Base-by-base conservation (phyloP, 2,888 invertebrate genomes). In the Tenthredo notha region DNA sequence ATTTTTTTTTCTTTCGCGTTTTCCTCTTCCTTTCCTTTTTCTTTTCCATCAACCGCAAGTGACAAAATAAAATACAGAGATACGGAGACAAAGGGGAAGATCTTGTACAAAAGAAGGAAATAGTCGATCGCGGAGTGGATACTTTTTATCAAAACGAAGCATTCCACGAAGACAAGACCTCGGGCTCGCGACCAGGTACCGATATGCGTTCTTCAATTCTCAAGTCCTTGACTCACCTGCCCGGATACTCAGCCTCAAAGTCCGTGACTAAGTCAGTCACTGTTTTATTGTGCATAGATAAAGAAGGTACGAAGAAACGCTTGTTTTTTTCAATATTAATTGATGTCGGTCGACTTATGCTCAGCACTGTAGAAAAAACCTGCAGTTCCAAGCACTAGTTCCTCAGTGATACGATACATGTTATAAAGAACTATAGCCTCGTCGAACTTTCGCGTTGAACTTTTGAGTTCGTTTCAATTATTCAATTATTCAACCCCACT, bases 401-500 rank as follows among this genome's bases (percentile, higher is more conserved):
- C 18, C 29, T 29, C 50, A 9, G 29, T 54, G 10, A 54, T 29
- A 80, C 33, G 61, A 50, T 5, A 29, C 65, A 29, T 18, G 47
- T 50, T 67, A 43, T 74, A 21, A 70, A 29, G 29, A 33, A 33
- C 33, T n/a, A n/a, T 21, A 65, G 15, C n/a, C 70, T 47, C 47
- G n/a, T 47, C 29, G 54, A 83, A 70, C 70, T 47, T n/a, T 67
- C 29, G 29, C 47, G 33, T 70, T 43, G n/a, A 70, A 70, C 29
- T 83, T 67, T 25, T 47, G 47, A 83, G 67, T 70, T 67, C 65
- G 21, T 83, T 83, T 83, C 47, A 67, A 67, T 70, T 67, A 83
- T 83, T 83, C 18, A 83, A 83, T 83, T 83, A 83, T 67, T 67
- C 83, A 29, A 83, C 80, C 25, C 40, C n/a, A 37, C 37, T 67